Percentiles rank a stretch among this genome's conserved stretches.
Conservation (phyloP, 2,113 vertebrate species). For the Picathartes gymnocephalus region DNA sequence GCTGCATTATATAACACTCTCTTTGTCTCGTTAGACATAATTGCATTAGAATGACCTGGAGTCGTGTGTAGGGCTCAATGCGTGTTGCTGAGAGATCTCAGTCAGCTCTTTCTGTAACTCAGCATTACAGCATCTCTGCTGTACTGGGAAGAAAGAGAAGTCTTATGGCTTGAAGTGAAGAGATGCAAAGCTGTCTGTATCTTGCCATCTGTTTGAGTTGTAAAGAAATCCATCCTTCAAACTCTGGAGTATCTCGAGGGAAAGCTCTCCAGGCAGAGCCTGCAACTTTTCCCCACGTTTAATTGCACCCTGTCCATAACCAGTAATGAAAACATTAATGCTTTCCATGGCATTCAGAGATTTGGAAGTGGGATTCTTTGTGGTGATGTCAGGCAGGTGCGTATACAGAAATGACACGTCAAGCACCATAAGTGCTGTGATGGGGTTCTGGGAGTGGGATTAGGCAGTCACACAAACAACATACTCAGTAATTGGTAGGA, state of each 20-base stretch:
- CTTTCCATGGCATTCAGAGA: rapidly evolving
- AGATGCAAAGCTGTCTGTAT: neutral
- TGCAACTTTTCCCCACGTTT: neutral
- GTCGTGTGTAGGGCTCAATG: neutral
- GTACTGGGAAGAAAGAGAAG: neutral
- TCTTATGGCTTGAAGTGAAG: neutral
- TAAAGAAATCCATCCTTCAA: neutral
- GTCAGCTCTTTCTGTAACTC: neutral
- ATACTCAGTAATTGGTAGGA: neutral
- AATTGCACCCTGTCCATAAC: neutral
- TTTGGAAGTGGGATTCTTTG: neutral
- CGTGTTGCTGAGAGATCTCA: neutral
- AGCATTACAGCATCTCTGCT: neutral
- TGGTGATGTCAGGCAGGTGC: neutral
- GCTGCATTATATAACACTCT: neutral
- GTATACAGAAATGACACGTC: neutral
- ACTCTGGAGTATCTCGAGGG: neutral
- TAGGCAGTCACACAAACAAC: neutral
- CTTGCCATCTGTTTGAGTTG: neutral
- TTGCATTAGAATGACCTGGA: neutral
- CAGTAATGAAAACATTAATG: rapidly evolving
- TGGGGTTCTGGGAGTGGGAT: neutral
- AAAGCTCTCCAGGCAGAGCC: neutral
- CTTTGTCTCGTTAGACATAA: constrained; percentile 6
- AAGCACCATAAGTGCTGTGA: neutral